Evolutionary conservation across 2,797 vertebrate genomes (phyloP), one percentile per base, ranked within the genome.

Genomic region (Arctocebus calabarensis): DNA sequence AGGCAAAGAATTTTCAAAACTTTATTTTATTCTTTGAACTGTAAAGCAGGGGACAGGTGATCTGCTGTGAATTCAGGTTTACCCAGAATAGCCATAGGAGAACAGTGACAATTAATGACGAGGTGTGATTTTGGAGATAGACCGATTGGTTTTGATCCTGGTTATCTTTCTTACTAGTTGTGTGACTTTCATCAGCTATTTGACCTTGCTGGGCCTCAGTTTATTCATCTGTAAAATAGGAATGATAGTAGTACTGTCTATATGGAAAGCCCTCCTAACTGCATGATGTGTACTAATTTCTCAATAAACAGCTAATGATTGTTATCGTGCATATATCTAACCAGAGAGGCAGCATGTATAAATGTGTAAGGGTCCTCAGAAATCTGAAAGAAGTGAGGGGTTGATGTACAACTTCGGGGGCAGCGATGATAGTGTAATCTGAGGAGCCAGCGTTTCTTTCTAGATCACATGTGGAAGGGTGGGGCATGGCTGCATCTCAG

Each of bases 1-100:
- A 74, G n/a, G 48, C 79, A 40, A 88, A 40, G 68, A 61, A 48
- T 85, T 82, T 88, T 77, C 40, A 87, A 87, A 94, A 64, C n/a
- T 64, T 9, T n/a, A 13, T 78, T 92, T 66, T 62, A 23, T 75
- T 77, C 89, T 77, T 29, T 83, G n/a, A 90, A 55, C 34, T 34
- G 52, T 25, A 64, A 34, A 17, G 77, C 32, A 68, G 68, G 55
- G 45, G 62, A 57, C n/a, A 52, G 66, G 16, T 2, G 10, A 52
- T 25, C 37, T 23, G 23, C 90, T 37, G 48, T 40, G 12, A 73
- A 34, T 66, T 7, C 64, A 57, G 48, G 23, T 12, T 1, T 71
- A 29, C n/a, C 13, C 34, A 32, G 81, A 32, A 7, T 3, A 1
- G 14, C 43, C 45, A 19, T 0, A 71, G 71, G 22, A 57, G 77